A percentile compares a stretch with the other conserved stretches of the same genome.
phyloP scores from a whole-genome alignment of 2,113 vertebrate species.

The Pterocles gutturalis region DNA sequence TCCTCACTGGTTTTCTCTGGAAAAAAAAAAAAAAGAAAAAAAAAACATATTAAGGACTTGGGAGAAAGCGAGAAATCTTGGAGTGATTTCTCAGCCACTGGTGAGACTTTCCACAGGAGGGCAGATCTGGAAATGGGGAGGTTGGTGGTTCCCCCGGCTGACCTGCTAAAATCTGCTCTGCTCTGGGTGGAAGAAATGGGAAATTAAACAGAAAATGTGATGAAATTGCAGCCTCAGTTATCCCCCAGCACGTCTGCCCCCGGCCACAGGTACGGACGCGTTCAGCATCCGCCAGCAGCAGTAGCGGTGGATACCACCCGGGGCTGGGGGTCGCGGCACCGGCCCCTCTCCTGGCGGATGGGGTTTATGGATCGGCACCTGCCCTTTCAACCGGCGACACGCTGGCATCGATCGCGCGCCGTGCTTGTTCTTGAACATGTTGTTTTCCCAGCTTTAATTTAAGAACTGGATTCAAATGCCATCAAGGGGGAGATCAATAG shows the following conservation, averaged over 20 bases:
- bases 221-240: not conserved
- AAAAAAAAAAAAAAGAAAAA: too few species aligned
- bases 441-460: not conserved
- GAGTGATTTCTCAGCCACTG: not conserved
- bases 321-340: rapidly evolving
- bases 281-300: rapidly evolving
- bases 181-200: not conserved
- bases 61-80: not conserved
- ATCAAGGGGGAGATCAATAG: not conserved
- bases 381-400: not conserved
- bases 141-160: rapidly evolving
- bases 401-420: rapidly evolving
- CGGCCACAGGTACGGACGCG: rapidly evolving
- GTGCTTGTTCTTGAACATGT: not conserved
- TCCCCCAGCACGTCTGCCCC: rapidly evolving
- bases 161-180: not conserved
- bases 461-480: not conserved
- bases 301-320: rapidly evolving
- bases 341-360: not conserved
- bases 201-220: rapidly evolving
- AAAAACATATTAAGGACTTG: too few species aligned
- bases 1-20: rapidly evolving
- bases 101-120: not conserved
- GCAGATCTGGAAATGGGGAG: not conserved
- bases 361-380: not conserved